These are phyloP conservation scores for Lamproptera curius DNA, from an alignment of 2,888 invertebrate genomes.

Conservation along the genomic window DNA sequence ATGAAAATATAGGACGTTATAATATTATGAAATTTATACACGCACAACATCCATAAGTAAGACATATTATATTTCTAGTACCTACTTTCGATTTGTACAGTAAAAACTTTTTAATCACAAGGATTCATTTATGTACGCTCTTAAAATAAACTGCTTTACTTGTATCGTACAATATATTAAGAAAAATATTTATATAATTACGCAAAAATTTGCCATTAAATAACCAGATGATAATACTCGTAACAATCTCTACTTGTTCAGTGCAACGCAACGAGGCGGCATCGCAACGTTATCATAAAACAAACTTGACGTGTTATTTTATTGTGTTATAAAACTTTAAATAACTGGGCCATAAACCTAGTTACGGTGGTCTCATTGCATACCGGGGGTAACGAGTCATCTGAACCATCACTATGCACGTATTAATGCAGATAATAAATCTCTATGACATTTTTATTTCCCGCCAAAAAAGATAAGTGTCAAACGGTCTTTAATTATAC, in stretches of 20 bases:
- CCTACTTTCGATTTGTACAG: too few species aligned
- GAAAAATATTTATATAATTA: too few species aligned
- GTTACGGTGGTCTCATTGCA: constrained; percentile 18
- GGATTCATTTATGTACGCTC: too few species aligned
- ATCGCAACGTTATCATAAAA: constrained; percentile 16
- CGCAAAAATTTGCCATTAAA: too few species aligned
- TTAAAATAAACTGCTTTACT: too few species aligned
- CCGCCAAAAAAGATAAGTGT: background rate
- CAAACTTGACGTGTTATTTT: constrained; percentile 19
- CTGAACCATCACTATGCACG: constrained; percentile 5
- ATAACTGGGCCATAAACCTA: constrained; percentile 21
- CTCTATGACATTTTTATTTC: background rate
- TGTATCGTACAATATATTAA: too few species aligned
- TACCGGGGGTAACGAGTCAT: constrained; percentile 18
- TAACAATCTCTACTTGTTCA: constrained; percentile 7
- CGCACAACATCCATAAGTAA: too few species aligned
- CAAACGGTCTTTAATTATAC: background rate
- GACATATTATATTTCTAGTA: too few species aligned
- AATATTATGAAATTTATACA: too few species aligned
- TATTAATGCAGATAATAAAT: constrained; percentile 7
- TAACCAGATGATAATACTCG: too few species aligned
- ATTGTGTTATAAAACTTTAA: constrained; percentile 22
- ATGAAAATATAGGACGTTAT: too few species aligned
- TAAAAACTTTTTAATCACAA: too few species aligned
- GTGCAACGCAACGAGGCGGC: background rate